These are phyloP conservation scores for Corythornis vintsioides DNA, from an alignment of 2,113 vertebrate genomes.

Conservation along the genomic window DNA sequence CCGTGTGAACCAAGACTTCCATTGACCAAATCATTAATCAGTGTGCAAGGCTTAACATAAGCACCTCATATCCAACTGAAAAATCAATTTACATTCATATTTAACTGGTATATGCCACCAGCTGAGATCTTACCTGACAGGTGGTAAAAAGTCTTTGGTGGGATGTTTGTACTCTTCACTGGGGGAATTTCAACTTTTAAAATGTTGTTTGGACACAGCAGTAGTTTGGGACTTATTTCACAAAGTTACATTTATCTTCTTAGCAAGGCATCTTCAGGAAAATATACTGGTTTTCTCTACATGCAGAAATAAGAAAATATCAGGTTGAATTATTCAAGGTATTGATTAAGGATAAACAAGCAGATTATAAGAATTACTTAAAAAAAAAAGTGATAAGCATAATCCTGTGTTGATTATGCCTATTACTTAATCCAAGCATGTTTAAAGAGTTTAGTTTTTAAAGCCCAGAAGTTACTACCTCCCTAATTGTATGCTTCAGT, in stretches of 20 bases:
- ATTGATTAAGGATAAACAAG: neutral
- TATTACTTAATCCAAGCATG: neutral
- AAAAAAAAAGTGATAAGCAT: no score
- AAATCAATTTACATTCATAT: neutral
- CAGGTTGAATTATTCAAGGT: neutral
- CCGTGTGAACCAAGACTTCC: neutral
- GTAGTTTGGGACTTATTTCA: neutral
- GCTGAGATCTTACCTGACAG: neutral
- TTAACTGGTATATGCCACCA: neutral
- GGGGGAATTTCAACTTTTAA: neutral
- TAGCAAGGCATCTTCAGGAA: neutral
- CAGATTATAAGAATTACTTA: neutral
- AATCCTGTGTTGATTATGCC: neutral
- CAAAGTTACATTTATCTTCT: neutral
- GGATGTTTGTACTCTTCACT: neutral
- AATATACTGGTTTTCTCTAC: neutral
- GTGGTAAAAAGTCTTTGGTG: neutral
- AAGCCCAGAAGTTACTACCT: neutral
- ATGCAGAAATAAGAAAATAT: neutral
- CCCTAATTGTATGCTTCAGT: neutral
- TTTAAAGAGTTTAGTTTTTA: neutral
- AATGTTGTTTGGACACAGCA: neutral
- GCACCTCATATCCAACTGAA: neutral
- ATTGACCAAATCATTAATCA: slow-evolving; percentile 6
- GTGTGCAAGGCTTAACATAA: neutral